Base-by-base conservation (phyloP, 2,797 vertebrate species). In the Hippoglossus hippoglossus region DNA sequence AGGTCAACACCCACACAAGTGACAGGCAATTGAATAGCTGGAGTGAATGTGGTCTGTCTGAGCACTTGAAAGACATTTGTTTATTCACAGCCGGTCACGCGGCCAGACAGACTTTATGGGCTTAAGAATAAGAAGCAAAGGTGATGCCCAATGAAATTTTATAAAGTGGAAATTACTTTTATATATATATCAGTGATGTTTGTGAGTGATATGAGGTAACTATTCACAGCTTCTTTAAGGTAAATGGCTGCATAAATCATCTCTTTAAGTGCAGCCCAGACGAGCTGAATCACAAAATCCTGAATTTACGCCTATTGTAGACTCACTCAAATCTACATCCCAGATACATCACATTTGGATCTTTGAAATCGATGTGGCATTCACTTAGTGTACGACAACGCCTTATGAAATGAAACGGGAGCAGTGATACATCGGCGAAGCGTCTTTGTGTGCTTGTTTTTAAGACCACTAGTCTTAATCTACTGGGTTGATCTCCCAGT, bases 1-100 rank as follows among this genome's bases (percentile, higher is more conserved):
- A 86, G 92, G 93, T 94, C 93, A 91, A 92, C 94, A 73, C 95
- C 95, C 93, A 95, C 94, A 94, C 94, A 87, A 92, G 90, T 93
- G 93, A 94, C 93, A 94, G 91, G 90, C 91, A 92, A 94, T 91
- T 92, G 93, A 94, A 94, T 91, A 89, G 90, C 83, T 81, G 21
- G 69, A 85, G 87, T 91, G 87, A 89, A 88, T 68, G 83, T 83
- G 91, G 88, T 89, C 87, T 85, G 83, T 92, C 92, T 89, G 88
- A 91, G 91, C 88, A 90, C 87, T 92, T 91, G 92, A 94, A 93
- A 94, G 90, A 93, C 87, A 93, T 94, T 92, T 93, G 92, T 93
- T 93, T 93, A 93, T 93, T 94, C 87, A 84, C 91, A 86, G 81
- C 84, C 85, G 86, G 85, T 89, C 84, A 78, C 73, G 71, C 78